Evolutionary conservation across 2,797 vertebrate genomes (phyloP), one percentile per base, ranked within the genome.

Genomic region (Helicolenus hilgendorfi): DNA sequence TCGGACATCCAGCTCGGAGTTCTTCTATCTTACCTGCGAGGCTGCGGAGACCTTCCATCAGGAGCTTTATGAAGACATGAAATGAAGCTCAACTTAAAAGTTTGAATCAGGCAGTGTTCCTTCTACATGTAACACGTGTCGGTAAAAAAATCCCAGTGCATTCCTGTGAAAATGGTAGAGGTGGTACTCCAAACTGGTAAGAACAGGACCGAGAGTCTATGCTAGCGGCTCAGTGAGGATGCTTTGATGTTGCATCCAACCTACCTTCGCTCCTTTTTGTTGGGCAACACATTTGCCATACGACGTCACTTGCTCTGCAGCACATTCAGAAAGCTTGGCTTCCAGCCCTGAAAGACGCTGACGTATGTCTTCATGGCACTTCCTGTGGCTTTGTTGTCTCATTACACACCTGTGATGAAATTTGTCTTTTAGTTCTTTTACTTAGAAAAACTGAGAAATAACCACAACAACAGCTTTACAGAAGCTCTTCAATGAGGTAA

Each of bases 241-340:
- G 41, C 41, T 45, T 18, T 45, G 41, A 20, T 9, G 2, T 3
- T 69, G 7, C 8, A 2, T 41, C 20, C 20, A 60, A 86, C 94
- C 15, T 24, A 98, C 99, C 98, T 96, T 97, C 38, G 96, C 97
- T 86, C 94, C 94, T 67, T 97, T 96, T 84, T 97, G 96, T 62
- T 96, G 96, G 29, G 95, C 95, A 55, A 97, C 79, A 88, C 97
- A 98, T 89, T 98, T 97, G 67, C 98, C 98, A 22, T 97, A 97
- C 29, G 98, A 98, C 1, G 77, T 27, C 13, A 97, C 97, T 73
- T 93, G 93, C 0, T 89, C 91, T 35, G 91, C 89, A 58, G 97
- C 86, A 73, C 91, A 96, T 35, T 97, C 94, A 4, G 88, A 85
- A 33, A 99, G 97, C 33, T 83, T 81, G 4, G 86, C 84, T 91